Conservation (phyloP, 2,113 vertebrate species). For the Puffinus mauretanicus region DNA sequence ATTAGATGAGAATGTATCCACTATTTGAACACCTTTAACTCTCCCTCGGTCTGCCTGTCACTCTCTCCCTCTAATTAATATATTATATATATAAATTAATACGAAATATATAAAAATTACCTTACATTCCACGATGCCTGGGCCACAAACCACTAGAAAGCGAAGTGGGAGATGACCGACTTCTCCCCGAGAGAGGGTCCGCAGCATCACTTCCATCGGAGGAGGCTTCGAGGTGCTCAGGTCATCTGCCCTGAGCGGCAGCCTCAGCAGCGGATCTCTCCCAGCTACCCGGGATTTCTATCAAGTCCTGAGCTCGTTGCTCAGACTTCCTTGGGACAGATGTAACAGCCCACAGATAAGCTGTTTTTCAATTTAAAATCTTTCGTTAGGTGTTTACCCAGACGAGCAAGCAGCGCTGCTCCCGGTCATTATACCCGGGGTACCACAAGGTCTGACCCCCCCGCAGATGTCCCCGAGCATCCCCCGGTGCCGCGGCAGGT, state of each 20-base stretch:
- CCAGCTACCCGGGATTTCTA: background rate
- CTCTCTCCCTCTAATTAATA: background rate
- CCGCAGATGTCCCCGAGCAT: background rate
- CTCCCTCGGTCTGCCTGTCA: background rate
- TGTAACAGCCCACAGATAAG: background rate
- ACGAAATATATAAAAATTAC: background rate
- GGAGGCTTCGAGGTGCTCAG: too few species aligned
- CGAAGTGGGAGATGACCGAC: background rate
- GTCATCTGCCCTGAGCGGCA: background rate
- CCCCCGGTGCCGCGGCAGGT: background rate
- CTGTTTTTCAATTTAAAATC: background rate
- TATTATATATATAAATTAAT: background rate
- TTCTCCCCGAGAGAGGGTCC: background rate
- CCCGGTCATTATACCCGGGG: fast-evolving
- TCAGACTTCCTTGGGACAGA: background rate
- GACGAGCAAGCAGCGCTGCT: background rate
- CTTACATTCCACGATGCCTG: too few species aligned
- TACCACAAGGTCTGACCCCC: background rate
- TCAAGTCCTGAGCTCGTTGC: background rate
- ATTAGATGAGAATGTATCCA: background rate
- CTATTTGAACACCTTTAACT: background rate
- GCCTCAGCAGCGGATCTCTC: background rate
- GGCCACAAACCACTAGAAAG: background rate
- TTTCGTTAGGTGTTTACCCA: background rate
- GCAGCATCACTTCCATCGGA: background rate